phyloP scores from a whole-genome alignment of 2,888 invertebrate species.

The Lymantria monacha region DNA sequence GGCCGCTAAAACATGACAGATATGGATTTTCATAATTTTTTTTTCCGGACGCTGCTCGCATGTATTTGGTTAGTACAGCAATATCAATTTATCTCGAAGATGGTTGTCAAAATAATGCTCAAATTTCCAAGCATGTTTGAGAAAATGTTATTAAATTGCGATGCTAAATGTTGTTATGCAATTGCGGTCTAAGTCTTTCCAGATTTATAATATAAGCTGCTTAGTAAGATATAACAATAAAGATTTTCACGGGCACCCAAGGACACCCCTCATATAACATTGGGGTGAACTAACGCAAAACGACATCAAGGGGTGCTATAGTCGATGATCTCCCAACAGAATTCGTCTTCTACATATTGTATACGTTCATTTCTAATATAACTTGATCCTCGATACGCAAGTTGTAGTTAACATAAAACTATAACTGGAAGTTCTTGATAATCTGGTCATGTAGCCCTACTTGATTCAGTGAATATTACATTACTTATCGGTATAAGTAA shows the following conservation, averaged over 20 bases:
- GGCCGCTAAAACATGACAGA: too few relatives aligned
- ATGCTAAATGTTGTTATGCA: too few relatives aligned
- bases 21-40: too few relatives aligned
- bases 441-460: constrained; percentile 21
- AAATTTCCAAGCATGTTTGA: too few relatives aligned
- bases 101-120: too few relatives aligned
- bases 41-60: too few relatives aligned
- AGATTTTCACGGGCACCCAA: constrained; percentile 36
- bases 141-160: too few relatives aligned
- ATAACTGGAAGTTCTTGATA: constrained; percentile 13
- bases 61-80: too few relatives aligned
- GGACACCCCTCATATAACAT: constrained; percentile 35
- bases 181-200: neutral
- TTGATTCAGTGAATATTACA: constrained; percentile 42
- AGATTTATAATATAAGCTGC: constrained; percentile 16
- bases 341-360: constrained; percentile 40
- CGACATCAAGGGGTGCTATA: constrained; percentile 44
- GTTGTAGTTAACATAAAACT: neutral
- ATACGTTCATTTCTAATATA: constrained; percentile 30
- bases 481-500: constrained; percentile 53
- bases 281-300: constrained; percentile 46
- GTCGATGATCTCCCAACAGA: constrained; percentile 45
- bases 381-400: constrained; percentile 16
- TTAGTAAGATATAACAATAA: constrained; percentile 32
- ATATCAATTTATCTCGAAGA: too few relatives aligned